Evolutionary conservation across 1,140 invertebrate species (phyloP), one percentile per base, ranked within the genome.

Genomic region (Caenorhabditis inopinata): DNA sequence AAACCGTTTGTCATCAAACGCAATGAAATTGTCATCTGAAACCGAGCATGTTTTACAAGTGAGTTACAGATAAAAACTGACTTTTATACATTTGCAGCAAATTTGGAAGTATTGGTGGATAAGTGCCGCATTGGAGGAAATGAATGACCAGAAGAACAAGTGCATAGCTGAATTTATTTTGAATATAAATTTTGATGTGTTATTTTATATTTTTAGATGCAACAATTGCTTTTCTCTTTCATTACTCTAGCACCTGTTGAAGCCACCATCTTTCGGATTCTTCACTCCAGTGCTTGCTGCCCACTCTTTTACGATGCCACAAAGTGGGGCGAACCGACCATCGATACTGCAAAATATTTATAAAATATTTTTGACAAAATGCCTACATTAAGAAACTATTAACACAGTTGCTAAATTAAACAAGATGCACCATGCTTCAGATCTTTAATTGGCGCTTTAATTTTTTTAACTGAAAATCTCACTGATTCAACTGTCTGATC

Each of bases 331-430:
- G 12, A 68, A 68, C 3, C 58, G 32, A 7, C 14, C 11, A 42
- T 68, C 58, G 25, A 68, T 68, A 68, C 58, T 68, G n/a, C 27
- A 68, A 68, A 18, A n/a, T n/a, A n/a, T n/a, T n/a, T n/a, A n/a
- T n/a, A n/a, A n/a, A n/a, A n/a, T n/a, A n/a, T n/a, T n/a, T n/a
- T n/a, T n/a, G n/a, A n/a, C n/a, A n/a, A n/a, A n/a, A n/a, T n/a
- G n/a, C n/a, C n/a, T n/a, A n/a, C n/a, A n/a, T n/a, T n/a, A n/a
- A n/a, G n/a, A n/a, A n/a, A n/a, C n/a, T n/a, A n/a, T n/a, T n/a
- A n/a, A n/a, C n/a, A n/a, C n/a, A n/a, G n/a, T n/a, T n/a, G n/a
- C n/a, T n/a, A n/a, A n/a, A n/a, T n/a, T n/a, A n/a, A n/a, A n/a
- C n/a, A n/a, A n/a, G n/a, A n/a, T n/a, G n/a, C n/a, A n/a, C n/a